Evolutionary conservation across 2,888 invertebrate species (phyloP), one percentile per base, ranked within the genome.

Genomic region (Lampropteryx suffumata): DNA sequence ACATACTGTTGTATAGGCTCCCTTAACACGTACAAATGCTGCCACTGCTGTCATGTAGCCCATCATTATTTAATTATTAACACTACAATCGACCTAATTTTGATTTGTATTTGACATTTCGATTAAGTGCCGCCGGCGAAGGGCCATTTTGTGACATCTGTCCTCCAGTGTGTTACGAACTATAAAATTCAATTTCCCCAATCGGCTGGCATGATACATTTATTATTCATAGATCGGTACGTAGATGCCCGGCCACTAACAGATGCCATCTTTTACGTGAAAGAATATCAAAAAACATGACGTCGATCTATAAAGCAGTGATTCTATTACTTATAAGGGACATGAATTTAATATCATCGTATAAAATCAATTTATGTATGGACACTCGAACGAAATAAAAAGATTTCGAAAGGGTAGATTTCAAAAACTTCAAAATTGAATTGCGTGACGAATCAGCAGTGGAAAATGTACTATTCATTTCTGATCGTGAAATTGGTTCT

Each of bases 101-200:
- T 89, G 87, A 89, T 89, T 89, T 87, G 81, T 84, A 87, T 90
- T 89, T 89, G 86, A 89, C 85, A 84, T 86, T 90, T 87, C 81
- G 82, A 86, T 88, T 85, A 84, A 79, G 75, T 74, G 71, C 82
- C 84, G 77, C 71, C 74, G 83, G 83, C 84, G 69, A 68, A 76
- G 79, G 71, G 79, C 79, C 82, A 87, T 87, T 87, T 84, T 86
- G 83, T 85, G 87, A 89, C 90, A 90, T 89, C 89, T 90, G 90
- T 90, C 87, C 83, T 84, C 80, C 71, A 80, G 82, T 88, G 88
- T 88, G 88, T 87, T 88, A 79, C 84, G 76, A 88, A 82, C 87
- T 90, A 89, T 88, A 89, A 90, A 90, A 90, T 90, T 90, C 89
- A 89, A 90, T 90, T 90, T 90, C 88, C 90, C 85, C 88, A 87